Evolutionary conservation across 2,113 vertebrate genomes (phyloP).

Genomic region (Otolemur garnettii): DNA sequence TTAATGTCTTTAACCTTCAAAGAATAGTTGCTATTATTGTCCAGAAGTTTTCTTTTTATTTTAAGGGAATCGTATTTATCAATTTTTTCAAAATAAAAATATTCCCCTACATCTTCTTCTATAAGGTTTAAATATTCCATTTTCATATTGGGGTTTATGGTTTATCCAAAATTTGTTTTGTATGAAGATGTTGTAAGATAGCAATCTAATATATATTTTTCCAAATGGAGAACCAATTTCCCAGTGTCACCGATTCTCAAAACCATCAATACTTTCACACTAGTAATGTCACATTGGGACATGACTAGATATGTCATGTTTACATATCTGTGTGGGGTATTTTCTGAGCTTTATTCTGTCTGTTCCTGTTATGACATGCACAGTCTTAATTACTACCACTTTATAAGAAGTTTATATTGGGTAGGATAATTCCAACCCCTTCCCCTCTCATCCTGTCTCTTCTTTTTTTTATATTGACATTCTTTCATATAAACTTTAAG

Average conservation of each 20-base stretch:
- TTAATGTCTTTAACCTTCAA: conserved; percentile 32
- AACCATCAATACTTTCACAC: background rate
- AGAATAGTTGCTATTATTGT: background rate
- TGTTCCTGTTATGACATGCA: background rate
- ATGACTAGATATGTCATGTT: background rate
- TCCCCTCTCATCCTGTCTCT: background rate
- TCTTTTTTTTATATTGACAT: background rate
- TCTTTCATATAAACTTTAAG: background rate
- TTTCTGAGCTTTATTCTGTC: background rate
- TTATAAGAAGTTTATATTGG: background rate
- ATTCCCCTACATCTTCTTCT: conserved; percentile 22
- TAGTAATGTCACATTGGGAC: background rate
- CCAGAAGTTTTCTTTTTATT: conserved; percentile 29
- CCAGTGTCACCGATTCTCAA: background rate
- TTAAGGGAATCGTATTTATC: conserved; percentile 11
- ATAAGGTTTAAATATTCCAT: background rate
- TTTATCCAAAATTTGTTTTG: conserved; percentile 44
- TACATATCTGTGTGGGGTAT: background rate
- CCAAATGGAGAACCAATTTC: background rate
- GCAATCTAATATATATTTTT: background rate
- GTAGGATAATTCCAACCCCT: background rate
- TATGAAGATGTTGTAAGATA: background rate
- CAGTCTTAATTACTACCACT: background rate
- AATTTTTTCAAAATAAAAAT: conserved; percentile 18
- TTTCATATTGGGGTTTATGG: background rate